Evolutionary conservation across 1,140 invertebrate genomes (phyloP).

Genomic region (Drosophila tsacasi): DNA sequence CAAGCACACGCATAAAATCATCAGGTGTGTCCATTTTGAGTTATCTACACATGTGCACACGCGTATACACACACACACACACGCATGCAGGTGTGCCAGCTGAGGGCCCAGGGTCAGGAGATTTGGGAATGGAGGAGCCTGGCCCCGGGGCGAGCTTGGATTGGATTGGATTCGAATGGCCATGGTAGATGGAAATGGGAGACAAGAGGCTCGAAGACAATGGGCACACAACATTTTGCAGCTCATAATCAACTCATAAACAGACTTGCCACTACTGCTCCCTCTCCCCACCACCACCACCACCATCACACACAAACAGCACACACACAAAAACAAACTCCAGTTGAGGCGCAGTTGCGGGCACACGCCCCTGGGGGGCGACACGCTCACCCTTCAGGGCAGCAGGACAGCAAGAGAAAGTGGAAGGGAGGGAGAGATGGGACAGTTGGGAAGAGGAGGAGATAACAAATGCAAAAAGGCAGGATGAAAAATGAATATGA

Average conservation of each 20-base stretch:
- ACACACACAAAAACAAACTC: slow-evolving; percentile 8
- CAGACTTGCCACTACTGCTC: slow-evolving; percentile 29
- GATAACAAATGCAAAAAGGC: slow-evolving; percentile 36
- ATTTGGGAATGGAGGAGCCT: neutral
- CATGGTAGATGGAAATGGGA: neutral
- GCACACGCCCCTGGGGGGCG: slow-evolving; percentile 37
- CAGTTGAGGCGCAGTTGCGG: slow-evolving; percentile 47
- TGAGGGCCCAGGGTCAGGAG: slow-evolving; percentile 13
- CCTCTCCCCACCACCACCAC: neutral
- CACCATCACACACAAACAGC: neutral
- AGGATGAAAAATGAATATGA: slow-evolving; percentile 38
- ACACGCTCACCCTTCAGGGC: slow-evolving; percentile 11
- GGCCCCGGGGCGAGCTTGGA: neutral
- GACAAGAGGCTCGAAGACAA: slow-evolving; percentile 2
- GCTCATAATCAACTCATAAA: slow-evolving; percentile 49
- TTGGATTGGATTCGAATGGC: neutral
- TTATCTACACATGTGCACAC: slow-evolving; percentile 43
- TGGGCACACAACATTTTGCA: slow-evolving; percentile 31
- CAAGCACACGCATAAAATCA: slow-evolving; percentile 26
- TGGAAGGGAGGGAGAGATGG: neutral
- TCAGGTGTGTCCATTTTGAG: slow-evolving; percentile 47
- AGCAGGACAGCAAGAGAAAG: neutral
- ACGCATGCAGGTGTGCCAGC: slow-evolving; percentile 3
- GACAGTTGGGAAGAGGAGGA: neutral
- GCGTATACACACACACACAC: neutral